Percentiles rank a stretch among this genome's conserved stretches.
Evolutionary conservation across 2,113 vertebrate genomes (phyloP).

Genomic region (Anthoscopus minutus): DNA sequence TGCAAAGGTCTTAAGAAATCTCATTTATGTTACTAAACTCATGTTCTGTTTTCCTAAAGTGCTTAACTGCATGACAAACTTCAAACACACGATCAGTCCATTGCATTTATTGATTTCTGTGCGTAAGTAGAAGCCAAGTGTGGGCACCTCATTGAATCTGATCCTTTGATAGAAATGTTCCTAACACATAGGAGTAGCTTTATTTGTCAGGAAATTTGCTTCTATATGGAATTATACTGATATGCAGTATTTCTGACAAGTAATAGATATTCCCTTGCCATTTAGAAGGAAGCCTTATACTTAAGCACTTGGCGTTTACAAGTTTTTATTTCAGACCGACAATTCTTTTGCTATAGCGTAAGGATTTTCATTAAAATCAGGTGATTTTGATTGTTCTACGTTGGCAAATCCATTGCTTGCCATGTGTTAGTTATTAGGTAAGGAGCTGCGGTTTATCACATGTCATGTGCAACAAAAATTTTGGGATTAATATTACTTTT

Average conservation of each 20-base stretch:
- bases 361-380: background rate
- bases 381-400: background rate
- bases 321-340: background rate
- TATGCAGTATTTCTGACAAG: background rate
- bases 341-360: background rate
- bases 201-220: background rate
- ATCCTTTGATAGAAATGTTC: background rate
- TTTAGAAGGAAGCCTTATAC: background rate
- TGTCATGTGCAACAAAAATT: background rate
- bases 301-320: background rate
- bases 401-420: background rate
- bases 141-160: background rate
- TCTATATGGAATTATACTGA: background rate
- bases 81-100: background rate
- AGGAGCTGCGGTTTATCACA: background rate
- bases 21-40: constrained; percentile 24
- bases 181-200: background rate
- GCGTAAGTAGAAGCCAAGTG: background rate
- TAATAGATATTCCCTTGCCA: background rate
- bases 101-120: constrained; percentile 21
- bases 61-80: background rate
- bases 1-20: constrained; percentile 21
- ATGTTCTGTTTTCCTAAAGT: constrained; percentile 2
- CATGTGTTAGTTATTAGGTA: background rate
- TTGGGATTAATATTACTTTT: background rate